phyloP scores from a whole-genome alignment of 2,113 vertebrate species.

The Saimiri boliviensis region DNA sequence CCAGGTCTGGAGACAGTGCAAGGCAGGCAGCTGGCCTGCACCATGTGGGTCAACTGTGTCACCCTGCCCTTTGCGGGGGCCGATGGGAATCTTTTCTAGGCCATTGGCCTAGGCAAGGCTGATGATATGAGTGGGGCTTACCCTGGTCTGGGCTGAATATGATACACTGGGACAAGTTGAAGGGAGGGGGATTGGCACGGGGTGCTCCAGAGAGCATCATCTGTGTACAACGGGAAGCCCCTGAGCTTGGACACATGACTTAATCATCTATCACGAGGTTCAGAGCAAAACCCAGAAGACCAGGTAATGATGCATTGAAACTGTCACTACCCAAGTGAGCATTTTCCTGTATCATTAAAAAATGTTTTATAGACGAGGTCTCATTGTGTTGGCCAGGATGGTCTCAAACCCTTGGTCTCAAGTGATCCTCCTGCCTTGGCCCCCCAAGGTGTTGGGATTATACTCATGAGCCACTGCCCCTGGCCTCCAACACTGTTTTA shows the following conservation, averaged over 20 bases:
- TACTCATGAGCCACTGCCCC: too few relatives aligned
- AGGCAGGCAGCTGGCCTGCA: neutral
- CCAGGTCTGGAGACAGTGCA: rapidly evolving
- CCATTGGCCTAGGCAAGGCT: neutral
- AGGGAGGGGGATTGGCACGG: too few relatives aligned
- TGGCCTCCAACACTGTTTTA: too few relatives aligned
- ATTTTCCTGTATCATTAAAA: neutral
- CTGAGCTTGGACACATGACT: neutral
- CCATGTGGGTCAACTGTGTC: neutral
- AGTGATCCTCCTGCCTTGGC: too few relatives aligned
- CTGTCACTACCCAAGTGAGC: neutral
- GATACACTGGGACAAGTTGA: neutral
- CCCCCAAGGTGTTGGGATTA: too few relatives aligned
- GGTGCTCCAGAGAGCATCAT: neutral
- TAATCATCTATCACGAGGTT: neutral
- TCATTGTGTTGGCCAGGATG: too few relatives aligned
- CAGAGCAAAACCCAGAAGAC: neutral
- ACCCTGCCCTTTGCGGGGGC: neutral
- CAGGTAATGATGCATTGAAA: neutral
- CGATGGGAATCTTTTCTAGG: neutral
- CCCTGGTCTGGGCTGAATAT: neutral
- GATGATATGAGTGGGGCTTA: too few relatives aligned
- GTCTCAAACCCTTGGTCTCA: too few relatives aligned
- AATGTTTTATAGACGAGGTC: too few relatives aligned
- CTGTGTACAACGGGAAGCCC: neutral